phyloP scores from a whole-genome alignment of 2,797 vertebrate genomes.

The Epinephelus awoara region DNA sequence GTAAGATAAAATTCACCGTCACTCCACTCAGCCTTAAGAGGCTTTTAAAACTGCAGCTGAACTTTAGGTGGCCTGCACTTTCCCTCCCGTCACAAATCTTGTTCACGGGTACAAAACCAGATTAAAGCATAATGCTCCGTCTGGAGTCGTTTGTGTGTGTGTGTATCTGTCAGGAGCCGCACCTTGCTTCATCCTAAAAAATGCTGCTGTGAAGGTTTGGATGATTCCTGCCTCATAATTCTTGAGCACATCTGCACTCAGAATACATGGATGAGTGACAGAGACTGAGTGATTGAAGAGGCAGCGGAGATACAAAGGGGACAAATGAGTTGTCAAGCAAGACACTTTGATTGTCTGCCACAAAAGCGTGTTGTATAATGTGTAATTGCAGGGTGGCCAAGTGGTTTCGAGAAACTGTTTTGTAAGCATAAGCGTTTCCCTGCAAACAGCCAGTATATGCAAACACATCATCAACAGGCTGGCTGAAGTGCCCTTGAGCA shows the following conservation, averaged over 20 bases:
- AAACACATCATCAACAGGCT: conserved; percentile 17
- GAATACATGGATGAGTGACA: conserved; percentile 28
- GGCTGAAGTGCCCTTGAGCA: conserved; percentile 46
- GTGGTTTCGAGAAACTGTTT: conserved; percentile 6
- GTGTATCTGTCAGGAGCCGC: conserved; percentile 54
- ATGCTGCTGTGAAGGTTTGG: conserved; percentile 27
- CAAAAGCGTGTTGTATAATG: conserved; percentile 20
- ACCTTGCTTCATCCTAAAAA: conserved; percentile 41
- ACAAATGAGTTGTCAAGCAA: conserved; percentile 47
- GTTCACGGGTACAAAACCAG: conserved; percentile 52
- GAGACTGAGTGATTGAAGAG: conserved; percentile 40
- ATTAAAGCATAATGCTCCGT: conserved; percentile 52
- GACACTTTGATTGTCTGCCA: conserved; percentile 45
- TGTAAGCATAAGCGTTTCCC: conserved; percentile 5
- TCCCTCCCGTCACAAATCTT: conserved; percentile 34
- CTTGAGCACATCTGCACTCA: conserved; percentile 17
- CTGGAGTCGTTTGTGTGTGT: conserved; percentile 18
- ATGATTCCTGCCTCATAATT: conserved; percentile 27
- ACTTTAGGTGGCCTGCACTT: conserved; percentile 46
- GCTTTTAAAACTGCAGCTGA: conserved; percentile 63
- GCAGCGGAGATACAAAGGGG: conserved; percentile 28
- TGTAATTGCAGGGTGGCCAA: conserved; percentile 30
- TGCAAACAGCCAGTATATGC: neutral
- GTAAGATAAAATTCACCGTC: conserved; percentile 45
- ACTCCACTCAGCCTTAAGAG: conserved; percentile 42